Conservation (phyloP, 2,113 vertebrate genomes). For the Tyrannus savana region DNA sequence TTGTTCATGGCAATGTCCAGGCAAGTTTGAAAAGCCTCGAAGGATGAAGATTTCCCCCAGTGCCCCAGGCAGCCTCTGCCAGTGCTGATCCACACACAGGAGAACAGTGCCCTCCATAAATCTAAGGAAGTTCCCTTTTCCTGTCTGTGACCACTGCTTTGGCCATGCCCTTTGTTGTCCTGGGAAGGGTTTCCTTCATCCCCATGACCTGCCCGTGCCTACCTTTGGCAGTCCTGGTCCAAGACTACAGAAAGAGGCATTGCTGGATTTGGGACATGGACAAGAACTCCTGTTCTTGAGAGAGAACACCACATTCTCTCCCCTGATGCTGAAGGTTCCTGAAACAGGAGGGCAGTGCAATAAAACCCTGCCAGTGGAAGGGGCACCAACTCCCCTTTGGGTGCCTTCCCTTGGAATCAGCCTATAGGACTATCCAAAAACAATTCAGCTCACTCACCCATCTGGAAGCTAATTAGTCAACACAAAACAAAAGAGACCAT, state of each 20-base stretch:
- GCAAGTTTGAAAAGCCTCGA: not conserved
- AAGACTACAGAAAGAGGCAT: not conserved
- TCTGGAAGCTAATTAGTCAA: not conserved
- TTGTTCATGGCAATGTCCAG: not conserved
- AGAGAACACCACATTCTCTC: not conserved
- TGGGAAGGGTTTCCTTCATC: not conserved
- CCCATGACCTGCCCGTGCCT: too few relatives aligned
- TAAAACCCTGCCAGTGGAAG: not conserved
- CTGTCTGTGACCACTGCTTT: not conserved
- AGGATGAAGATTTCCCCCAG: not conserved
- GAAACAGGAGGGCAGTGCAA: not conserved
- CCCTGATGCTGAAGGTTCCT: not conserved
- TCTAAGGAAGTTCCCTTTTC: not conserved
- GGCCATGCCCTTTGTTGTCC: too few relatives aligned
- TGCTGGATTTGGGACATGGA: not conserved
- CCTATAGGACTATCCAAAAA: not conserved
- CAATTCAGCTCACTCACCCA: not conserved
- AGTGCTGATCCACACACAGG: not conserved
- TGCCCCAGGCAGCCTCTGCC: not conserved
- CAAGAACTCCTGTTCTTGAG: not conserved
- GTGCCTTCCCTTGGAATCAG: not conserved
- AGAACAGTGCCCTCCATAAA: not conserved
- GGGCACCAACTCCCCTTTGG: not conserved
- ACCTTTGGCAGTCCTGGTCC: not conserved
- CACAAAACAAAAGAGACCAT: not conserved